Percentiles rank a stretch among this genome's conserved stretches.
These are phyloP conservation scores for Oscheius sp. DNA, from an alignment of 2,888 invertebrate species.

Conservation along the genomic window DNA sequence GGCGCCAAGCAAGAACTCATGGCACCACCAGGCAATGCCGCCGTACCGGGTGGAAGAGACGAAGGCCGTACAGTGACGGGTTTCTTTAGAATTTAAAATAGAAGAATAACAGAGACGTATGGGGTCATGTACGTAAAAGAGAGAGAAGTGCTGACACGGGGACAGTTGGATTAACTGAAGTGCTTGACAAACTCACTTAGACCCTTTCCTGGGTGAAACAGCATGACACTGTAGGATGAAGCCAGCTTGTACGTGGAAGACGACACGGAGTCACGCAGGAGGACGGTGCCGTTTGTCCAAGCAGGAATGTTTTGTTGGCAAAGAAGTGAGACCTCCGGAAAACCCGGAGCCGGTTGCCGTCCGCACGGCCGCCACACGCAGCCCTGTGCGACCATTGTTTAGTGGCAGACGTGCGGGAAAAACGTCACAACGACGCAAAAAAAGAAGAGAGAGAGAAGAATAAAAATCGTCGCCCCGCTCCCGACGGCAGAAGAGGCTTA, in stretches of 20 bases:
- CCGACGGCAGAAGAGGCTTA: no score
- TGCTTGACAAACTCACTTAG: conserved; percentile 44
- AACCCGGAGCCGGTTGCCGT: conserved; percentile 12
- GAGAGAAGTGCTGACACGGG: neutral
- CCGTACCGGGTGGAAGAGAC: conserved; percentile 4
- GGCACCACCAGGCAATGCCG: conserved; percentile 29
- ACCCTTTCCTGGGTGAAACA: conserved; percentile 54
- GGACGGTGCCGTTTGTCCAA: conserved; percentile 9
- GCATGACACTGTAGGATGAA: conserved; percentile 52
- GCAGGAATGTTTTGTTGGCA: conserved; percentile 25
- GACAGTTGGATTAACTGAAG: neutral
- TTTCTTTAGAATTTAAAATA: conserved; percentile 4
- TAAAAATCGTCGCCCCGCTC: neutral
- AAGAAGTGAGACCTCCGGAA: conserved; percentile 34
- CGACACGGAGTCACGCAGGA: conserved; percentile 28
- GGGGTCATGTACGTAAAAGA: neutral
- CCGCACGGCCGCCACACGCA: conserved; percentile 27
- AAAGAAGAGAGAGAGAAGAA: neutral
- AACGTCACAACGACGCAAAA: conserved; percentile 31
- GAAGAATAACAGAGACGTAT: neutral
- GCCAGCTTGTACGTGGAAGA: conserved; percentile 43
- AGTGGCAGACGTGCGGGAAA: conserved; percentile 29
- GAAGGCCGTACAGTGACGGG: conserved; percentile 30
- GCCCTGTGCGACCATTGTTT: conserved; percentile 23
- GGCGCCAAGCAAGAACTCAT: conserved; percentile 35